phyloP scores from a whole-genome alignment of 1,140 invertebrate genomes.

The Macrostomum lignano region DNA sequence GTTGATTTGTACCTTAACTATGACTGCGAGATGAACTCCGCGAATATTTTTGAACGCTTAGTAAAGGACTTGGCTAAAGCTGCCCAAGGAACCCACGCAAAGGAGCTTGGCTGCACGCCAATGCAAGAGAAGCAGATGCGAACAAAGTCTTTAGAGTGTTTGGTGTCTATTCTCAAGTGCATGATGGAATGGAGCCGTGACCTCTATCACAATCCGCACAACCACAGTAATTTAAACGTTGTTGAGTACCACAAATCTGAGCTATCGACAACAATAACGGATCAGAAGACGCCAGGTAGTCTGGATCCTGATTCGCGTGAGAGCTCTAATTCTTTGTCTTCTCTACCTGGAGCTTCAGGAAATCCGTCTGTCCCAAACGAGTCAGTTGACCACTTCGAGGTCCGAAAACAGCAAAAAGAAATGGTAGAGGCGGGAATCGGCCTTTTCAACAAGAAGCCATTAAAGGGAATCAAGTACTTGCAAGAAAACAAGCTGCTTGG shows the following conservation, averaged over 20 bases:
- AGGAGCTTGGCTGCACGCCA: conserved; percentile 66
- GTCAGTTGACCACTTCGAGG: too few species aligned
- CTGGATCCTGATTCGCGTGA: too few species aligned
- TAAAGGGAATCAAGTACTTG: conserved; percentile 63
- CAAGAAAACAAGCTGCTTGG: conserved; percentile 70
- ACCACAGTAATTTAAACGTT: too few species aligned
- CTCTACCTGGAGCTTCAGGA: too few species aligned
- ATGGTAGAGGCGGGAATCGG: conserved; percentile 5
- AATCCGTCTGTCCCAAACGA: too few species aligned
- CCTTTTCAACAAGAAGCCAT: conserved; percentile 38
- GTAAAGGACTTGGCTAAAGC: conserved; percentile 40
- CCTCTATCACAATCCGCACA: too few species aligned
- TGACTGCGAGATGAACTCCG: conserved; percentile 85
- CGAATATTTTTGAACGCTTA: conserved; percentile 82
- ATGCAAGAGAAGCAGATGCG: conserved; percentile 82
- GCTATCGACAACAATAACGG: too few species aligned
- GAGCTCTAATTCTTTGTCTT: too few species aligned
- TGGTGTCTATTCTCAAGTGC: conserved; percentile 86
- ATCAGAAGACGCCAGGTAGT: too few species aligned
- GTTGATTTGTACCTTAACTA: conserved; percentile 99
- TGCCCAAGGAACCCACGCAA: conserved; percentile 46
- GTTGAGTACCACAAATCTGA: too few species aligned
- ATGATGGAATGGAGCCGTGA: conserved; percentile 99
- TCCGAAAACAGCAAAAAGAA: conserved; percentile 53
- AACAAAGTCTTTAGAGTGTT: conserved; percentile 69